Base-by-base conservation (phyloP, 2,797 vertebrate species). In the Chelonia mydas region DNA sequence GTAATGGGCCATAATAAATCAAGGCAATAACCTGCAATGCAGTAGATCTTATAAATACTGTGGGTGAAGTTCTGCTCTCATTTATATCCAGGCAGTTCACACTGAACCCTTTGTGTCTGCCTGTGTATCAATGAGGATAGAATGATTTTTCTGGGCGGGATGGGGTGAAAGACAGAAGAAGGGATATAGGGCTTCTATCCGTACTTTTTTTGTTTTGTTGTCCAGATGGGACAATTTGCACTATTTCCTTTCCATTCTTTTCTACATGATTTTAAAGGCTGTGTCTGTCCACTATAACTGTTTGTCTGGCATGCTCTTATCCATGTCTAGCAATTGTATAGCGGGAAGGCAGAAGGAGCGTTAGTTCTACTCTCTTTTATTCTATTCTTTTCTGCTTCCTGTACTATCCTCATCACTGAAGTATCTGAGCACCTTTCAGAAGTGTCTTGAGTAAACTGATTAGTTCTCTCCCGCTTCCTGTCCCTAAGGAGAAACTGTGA, bases 81-180 rank as follows among this genome's bases (percentile, higher is more conserved):
- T 96, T 96, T 96, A 82, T 37, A 96, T 50, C 41, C 86, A 88
- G 85, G 95, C 91, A 93, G 87, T 83, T 94, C 87, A 47, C 55
- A 54, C 80, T 96, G 87, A 95, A 72, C 77, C 0, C 0, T 84
- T 77, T 94, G 82, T 87, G 61, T 88, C 72, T 96, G 79, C 94
- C 92, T 6, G 92, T 94, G 93, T 93, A 89, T 92, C 89, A 92
- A 92, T 57, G 81, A 84, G 57, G 37, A 59, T 37, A 95, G 77
- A 95, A 90, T 94, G 93, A 96, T 93, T 97, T 93, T 77, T 78
- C 45, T 74, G 81, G 84, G 85, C 96, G 57, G 93, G 85, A 90
- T 79, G 83, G 47, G 9, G 21, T 41, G 65, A 90, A 80, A 84
- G 3, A 89, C 1, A 1, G 57, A 78, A 54, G 37, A 92, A 96